These are phyloP conservation scores for Scolanthus callimorphus DNA, from an alignment of 92 coral and sea anemone genomes.

Conservation along the genomic window DNA sequence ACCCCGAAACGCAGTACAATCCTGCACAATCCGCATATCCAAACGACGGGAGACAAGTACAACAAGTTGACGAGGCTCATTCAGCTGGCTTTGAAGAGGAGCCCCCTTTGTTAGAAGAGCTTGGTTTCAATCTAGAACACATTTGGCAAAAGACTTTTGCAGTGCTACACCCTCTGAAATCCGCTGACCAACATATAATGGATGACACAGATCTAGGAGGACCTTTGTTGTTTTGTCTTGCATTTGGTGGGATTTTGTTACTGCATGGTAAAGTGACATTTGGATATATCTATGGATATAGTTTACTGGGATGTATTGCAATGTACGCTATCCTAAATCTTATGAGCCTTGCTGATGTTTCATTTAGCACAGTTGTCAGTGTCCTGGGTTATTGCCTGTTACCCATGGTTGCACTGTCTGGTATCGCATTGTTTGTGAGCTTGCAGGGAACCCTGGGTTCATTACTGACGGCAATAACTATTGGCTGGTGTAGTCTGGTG, in stretches of 20 bases:
- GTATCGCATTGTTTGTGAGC: conserved; percentile 61
- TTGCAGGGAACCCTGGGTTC: conserved; percentile 85
- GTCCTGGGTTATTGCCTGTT: conserved; percentile 90
- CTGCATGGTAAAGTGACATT: conserved; percentile 94
- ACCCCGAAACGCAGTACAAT: no score
- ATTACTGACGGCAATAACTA: conserved; percentile 62
- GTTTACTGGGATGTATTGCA: conserved; percentile 77
- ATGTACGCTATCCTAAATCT: conserved; percentile 91
- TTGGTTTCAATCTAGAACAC: conserved; percentile 94
- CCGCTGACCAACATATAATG: conserved; percentile 87
- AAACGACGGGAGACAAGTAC: conserved; percentile 35
- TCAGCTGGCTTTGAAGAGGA: conserved; percentile 91
- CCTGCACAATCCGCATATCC: conserved; percentile 61
- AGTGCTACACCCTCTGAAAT: conserved; percentile 90
- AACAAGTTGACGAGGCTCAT: conserved; percentile 76
- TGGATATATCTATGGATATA: conserved; percentile 94
- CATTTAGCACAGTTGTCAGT: conserved; percentile 84
- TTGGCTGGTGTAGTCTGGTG: conserved; percentile 96
- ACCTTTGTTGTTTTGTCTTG: conserved; percentile 88
- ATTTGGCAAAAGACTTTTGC: conserved; percentile 94
- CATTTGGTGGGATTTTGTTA: conserved; percentile 88
- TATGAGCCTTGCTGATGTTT: conserved; percentile 96
- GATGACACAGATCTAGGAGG: conserved; percentile 99
- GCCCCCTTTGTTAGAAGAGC: conserved; percentile 90
- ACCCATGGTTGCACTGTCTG: conserved; percentile 92